phyloP scores from a whole-genome alignment of 1,140 invertebrate species.

The Pogonomyrmex californicus region DNA sequence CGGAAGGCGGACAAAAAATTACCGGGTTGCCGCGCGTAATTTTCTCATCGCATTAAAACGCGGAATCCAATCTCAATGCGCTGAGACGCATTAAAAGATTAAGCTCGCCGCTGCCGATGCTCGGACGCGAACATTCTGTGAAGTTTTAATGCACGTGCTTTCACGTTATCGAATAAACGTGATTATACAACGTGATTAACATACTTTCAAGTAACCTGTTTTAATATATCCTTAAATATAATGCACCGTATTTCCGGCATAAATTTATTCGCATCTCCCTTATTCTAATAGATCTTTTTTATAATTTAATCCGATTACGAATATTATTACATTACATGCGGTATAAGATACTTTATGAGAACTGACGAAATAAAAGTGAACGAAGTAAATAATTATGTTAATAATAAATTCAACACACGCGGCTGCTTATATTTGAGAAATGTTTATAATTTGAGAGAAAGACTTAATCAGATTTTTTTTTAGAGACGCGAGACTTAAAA shows the following conservation, averaged over 20 bases:
- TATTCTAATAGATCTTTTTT: slow-evolving; percentile 45
- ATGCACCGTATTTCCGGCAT: not conserved
- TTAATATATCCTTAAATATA: slow-evolving; percentile 64
- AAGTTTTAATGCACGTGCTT: slow-evolving; percentile 63
- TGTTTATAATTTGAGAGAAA: not conserved
- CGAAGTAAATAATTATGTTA: slow-evolving; percentile 32
- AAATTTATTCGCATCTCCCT: slow-evolving; percentile 43
- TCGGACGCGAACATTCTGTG: slow-evolving; percentile 46
- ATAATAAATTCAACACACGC: slow-evolving; percentile 9
- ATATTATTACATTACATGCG: slow-evolving; percentile 20
- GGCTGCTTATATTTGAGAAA: not conserved
- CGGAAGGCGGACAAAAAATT: slow-evolving; percentile 43
- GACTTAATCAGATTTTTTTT: not conserved
- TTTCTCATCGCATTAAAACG: slow-evolving; percentile 64
- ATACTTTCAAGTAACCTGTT: slow-evolving; percentile 56
- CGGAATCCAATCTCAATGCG: slow-evolving; percentile 63
- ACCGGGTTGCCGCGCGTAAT: slow-evolving; percentile 55
- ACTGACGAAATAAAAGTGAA: slow-evolving; percentile 6
- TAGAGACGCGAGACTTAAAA: not conserved
- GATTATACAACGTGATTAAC: slow-evolving; percentile 61
- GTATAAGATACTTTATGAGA: slow-evolving; percentile 13
- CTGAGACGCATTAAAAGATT: slow-evolving; percentile 65
- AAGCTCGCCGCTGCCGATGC: slow-evolving; percentile 58
- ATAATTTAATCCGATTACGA: slow-evolving; percentile 27
- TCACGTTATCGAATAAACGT: slow-evolving; percentile 61